Evolutionary conservation across 2,888 invertebrate species (phyloP), one percentile per base, ranked within the genome.

Genomic region (Carpatolechia fugitivella): DNA sequence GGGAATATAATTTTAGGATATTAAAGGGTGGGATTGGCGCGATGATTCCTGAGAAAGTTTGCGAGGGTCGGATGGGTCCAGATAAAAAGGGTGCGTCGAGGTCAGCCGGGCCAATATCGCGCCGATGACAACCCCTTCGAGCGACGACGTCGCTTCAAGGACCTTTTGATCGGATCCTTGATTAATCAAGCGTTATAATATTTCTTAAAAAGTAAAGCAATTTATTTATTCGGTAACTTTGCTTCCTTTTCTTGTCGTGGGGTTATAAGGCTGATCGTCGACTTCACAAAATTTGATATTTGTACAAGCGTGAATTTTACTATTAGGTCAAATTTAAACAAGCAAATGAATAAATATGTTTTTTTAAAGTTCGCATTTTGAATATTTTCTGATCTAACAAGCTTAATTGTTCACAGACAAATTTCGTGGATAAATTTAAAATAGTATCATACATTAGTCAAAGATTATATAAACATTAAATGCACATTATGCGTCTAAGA

Each of bases 11-110:
- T 77, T 72, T 77, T 73, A 70, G 70, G 75, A 75, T 78, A 79
- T 76, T 72, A 77, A 78, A 77, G 76, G 76, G 41, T 52, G 52
- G 73, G 72, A 70, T 72, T 68, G 69, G 67, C 62, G 68, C 78
- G 79, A 83, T 82, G 85, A 84, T 83, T 81, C 72, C 74, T 73
- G 70, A 68, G 72, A 78, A 79, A 77, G 69, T 78, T 77, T 74
- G 71, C 57, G 67, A 85, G 82, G 85, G 85, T 83, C 76, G 76
- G 74, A 64, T 65, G 73, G 70, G 69, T 59, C 64, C 67, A 79
- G 82, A 85, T 84, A 85, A 85, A 87, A 83, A 86, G 87, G 81
- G 82, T 72, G 68, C 66, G 56, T 63, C 62, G 57, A 70, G 75
- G 73, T 71, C 14, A 11, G 16, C 72, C 18, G 72, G 72, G 68